A percentile compares a stretch with the other conserved stretches of the same genome.
These are phyloP conservation scores for Aromia moschata DNA, from an alignment of 2,888 invertebrate genomes.

Conservation along the genomic window DNA sequence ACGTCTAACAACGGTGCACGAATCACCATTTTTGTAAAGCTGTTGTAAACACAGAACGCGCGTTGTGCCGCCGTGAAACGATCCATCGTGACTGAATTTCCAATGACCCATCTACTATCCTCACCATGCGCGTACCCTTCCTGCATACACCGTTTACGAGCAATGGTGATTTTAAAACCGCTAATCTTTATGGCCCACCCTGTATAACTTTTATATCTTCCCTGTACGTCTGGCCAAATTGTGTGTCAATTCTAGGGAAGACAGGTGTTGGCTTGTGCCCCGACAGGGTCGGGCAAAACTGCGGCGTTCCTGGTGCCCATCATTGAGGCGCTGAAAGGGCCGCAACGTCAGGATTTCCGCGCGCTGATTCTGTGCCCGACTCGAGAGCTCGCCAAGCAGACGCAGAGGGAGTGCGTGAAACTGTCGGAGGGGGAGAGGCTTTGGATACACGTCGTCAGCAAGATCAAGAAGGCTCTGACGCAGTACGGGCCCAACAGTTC, in stretches of 20 bases:
- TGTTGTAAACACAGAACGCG: too few relatives aligned
- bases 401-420: slow-evolving; percentile 79
- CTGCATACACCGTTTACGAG: too few relatives aligned
- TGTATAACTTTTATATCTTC: too few relatives aligned
- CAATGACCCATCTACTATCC: too few relatives aligned
- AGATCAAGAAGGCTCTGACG: slow-evolving; percentile 76
- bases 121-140: too few relatives aligned
- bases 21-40: too few relatives aligned
- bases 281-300: slow-evolving; percentile 98
- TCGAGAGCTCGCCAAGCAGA: slow-evolving; percentile 92
- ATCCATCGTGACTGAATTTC: too few relatives aligned
- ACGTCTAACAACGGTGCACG: too few relatives aligned
- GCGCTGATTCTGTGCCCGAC: slow-evolving; percentile 93
- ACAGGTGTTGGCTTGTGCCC: slow-evolving; percentile 92
- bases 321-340: slow-evolving; percentile 77
- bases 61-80: too few relatives aligned
- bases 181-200: too few relatives aligned
- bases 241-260: slow-evolving; percentile 67
- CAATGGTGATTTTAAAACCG: too few relatives aligned
- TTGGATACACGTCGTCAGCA: slow-evolving; percentile 80
- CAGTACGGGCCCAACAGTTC: slow-evolving; percentile 79
- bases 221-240: too few relatives aligned
- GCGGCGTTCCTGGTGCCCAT: slow-evolving; percentile 93
- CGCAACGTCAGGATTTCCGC: slow-evolving; percentile 79
- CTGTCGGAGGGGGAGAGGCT: slow-evolving; percentile 80